Conservation (phyloP, 2,113 vertebrate genomes). For the Scomber scombrus region DNA sequence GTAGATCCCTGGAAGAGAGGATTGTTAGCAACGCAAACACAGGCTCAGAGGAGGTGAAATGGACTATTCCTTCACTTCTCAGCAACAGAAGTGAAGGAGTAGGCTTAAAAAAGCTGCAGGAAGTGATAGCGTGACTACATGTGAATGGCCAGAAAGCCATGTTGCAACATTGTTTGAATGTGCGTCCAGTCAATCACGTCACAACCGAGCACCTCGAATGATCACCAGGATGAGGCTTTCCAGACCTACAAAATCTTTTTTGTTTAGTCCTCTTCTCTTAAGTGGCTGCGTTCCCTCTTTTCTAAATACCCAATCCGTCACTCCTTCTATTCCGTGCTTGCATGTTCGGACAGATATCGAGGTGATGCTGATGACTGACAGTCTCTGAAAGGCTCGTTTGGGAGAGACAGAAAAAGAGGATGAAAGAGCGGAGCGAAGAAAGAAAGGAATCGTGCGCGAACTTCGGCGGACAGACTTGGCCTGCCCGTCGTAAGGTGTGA, state of each 20-base stretch:
- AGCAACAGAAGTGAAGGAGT: constrained; percentile 18
- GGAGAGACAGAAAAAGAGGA: constrained; percentile 12
- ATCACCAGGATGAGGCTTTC: constrained; percentile 13
- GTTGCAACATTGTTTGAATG: constrained; percentile 6
- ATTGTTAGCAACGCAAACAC: too few relatives aligned
- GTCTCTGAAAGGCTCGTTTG: constrained; percentile 53
- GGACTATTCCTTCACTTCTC: constrained; percentile 5
- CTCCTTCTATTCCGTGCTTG: constrained; percentile 17
- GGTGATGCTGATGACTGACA: constrained; percentile 61
- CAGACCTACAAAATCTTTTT: constrained; percentile 24
- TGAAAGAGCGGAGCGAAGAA: not conserved
- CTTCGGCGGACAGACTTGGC: constrained; percentile 33
- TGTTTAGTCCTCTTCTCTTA: constrained; percentile 26
- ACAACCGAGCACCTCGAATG: not conserved
- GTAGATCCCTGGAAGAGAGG: constrained; percentile 8
- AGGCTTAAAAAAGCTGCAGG: constrained; percentile 8
- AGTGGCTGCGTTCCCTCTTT: constrained; percentile 25
- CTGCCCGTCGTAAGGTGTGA: constrained; percentile 47
- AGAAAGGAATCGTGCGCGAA: constrained; percentile 25
- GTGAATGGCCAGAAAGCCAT: constrained; percentile 14
- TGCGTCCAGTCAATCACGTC: not conserved
- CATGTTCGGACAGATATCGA: constrained; percentile 57
- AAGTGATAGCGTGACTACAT: not conserved
- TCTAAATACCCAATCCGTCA: constrained; percentile 39
- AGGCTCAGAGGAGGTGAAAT: constrained; percentile 15